Base-by-base conservation (phyloP, 2,797 vertebrate species). In the Pterois miles region DNA sequence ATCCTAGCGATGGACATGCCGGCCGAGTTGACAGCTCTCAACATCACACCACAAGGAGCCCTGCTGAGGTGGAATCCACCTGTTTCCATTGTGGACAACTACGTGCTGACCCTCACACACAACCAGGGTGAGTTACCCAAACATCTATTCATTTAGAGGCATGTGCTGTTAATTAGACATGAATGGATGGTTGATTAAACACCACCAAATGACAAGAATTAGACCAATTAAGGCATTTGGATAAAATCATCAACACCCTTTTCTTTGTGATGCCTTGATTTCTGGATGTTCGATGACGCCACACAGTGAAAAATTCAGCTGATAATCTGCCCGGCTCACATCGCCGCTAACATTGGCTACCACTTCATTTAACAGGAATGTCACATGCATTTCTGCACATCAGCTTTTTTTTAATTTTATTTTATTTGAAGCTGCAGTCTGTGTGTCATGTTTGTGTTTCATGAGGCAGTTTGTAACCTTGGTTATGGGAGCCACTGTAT, bases 1-100 rank as follows among this genome's bases (percentile, higher is more conserved):
- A 68, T 65, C 18, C 9, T 83, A 99, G 98, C 97, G 2, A 97
- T 99, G 97, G 98, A 99, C 90, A 96, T 96, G 81, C 98, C 98
- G 0, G 78, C 95, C 64, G 96, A 95, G 81, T 91, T 99, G 93
- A 96, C 89, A 0, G 96, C 96, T 38, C 96, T 97, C 66, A 98
- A 98, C 71, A 91, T 99, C 90, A 98, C 97, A 8, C 97, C 98
- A 11, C 97, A 96, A 0, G 97, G 96, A 90, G 97, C 95, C 0
- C 89, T 98, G 87, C 91, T 99, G 78, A 95, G 95, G 81, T 99
- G 98, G 98, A 96, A 93, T 52, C 93, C 97, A 0, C 97, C 98
- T 0, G 64, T 94, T 43, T 96, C 96, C 0, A 95, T 88, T 1
- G 97, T 99, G 40, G 98, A 99, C 86, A 98, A 96, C 91, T 99